These are phyloP conservation scores for Drosophila mercatorum DNA, from an alignment of 2,888 invertebrate species.

Conservation along the genomic window DNA sequence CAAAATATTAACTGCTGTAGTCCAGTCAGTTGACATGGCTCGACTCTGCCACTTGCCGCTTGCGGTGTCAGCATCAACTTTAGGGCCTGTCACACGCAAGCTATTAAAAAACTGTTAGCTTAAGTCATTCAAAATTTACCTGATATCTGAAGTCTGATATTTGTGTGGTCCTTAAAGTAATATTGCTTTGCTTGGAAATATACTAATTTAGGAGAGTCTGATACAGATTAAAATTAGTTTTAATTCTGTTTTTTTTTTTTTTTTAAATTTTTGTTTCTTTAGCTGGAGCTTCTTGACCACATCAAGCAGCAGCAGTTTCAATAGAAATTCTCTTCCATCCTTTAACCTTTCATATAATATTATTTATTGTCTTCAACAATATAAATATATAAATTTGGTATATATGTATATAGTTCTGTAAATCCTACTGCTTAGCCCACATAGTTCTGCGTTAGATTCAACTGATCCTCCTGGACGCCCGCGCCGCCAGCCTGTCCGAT, in stretches of 20 bases:
- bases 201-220: neutral
- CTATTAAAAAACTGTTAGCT: constrained; percentile 7
- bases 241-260: no score
- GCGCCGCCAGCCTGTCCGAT: constrained; percentile 63
- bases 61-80: constrained; percentile 33
- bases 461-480: constrained; percentile 79
- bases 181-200: neutral
- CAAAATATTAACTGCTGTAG: constrained; percentile 51
- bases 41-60: constrained; percentile 25
- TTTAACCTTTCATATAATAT: neutral
- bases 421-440: constrained; percentile 40
- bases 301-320: no score
- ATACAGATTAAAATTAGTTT: no score
- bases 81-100: constrained; percentile 4
- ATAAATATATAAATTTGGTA: neutral
- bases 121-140: neutral
- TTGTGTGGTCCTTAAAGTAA: neutral
- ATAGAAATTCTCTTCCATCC: no score
- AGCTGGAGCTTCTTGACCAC: no score
- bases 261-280: no score
- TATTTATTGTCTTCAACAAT: constrained; percentile 1
- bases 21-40: constrained; percentile 37
- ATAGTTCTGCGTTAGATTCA: constrained; percentile 82
- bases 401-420: neutral
- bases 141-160: neutral